Base-by-base conservation (phyloP, 2,113 vertebrate species). In the Aix galericulata region DNA sequence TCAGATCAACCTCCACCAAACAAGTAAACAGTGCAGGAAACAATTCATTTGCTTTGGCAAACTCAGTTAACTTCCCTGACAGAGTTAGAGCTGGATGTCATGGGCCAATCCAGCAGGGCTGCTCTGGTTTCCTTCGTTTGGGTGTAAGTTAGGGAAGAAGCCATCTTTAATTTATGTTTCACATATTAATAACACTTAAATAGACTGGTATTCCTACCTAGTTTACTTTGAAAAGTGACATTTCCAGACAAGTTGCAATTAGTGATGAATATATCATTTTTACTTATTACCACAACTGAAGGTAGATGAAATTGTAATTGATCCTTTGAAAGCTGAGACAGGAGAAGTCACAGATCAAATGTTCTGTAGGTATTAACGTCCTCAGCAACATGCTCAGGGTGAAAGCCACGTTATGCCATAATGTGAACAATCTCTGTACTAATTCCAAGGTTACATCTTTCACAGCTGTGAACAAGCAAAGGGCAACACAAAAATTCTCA, bases 401-500 rank as follows among this genome's bases (percentile, higher is more conserved):
- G 71, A 83, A 88, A 74, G 82, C 4, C 17, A 29, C 32, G 82
- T 42, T 58, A 42, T 85, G 38, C 42, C 46, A 72, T 55, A 63
- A 71, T 26, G 34, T 55, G 86, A 95, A 81, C 46, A 72, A 81
- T 5, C 22, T 68, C 52, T 91, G 81, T 42, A 68, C 46, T 63
- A 12, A 17, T 79, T 87, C 82, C 96, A 92, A 95, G 92, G 62
- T 91, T 72, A 59, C 50, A 82, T 78, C 53, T 67, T 91, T 91
- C 89, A 85, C 71, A 94, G 71, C 84, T 91, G 77, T 67, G 82
- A 93, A 72, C 14, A 87, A 48, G 52, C 22, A 94, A 82, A 56
- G 26, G 79, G 67, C 48, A 85, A 23, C 52, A 72, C 6, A 34
- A 80, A 93, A 93, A 78, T 9, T 34, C 29, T 82, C 22, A 69